phyloP scores from a whole-genome alignment of 2,888 invertebrate genomes.

The Drosophila robusta region DNA sequence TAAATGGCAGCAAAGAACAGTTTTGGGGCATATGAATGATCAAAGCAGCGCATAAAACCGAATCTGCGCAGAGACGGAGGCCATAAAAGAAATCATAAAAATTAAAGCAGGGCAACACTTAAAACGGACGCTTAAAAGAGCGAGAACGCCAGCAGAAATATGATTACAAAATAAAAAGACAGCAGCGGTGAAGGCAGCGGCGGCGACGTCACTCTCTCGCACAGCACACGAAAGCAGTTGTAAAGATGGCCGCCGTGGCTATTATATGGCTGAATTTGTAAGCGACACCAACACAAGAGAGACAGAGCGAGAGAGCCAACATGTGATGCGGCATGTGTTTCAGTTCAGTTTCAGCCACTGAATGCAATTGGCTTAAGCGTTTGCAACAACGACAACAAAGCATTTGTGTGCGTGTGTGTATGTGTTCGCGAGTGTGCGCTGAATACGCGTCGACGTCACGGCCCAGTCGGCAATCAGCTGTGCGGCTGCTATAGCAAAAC shows the following conservation, averaged over 20 bases:
- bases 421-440: slow-evolving; percentile 37
- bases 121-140: slow-evolving; percentile 52
- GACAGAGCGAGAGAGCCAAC: slow-evolving; percentile 34
- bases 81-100: slow-evolving; percentile 68
- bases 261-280: slow-evolving; percentile 75
- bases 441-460: slow-evolving; percentile 64
- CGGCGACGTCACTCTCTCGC: slow-evolving; percentile 40
- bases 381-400: slow-evolving; percentile 53
- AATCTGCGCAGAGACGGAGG: slow-evolving; percentile 47
- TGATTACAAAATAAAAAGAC: slow-evolving; percentile 71
- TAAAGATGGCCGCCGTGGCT: slow-evolving; percentile 78
- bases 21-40: slow-evolving; percentile 50
- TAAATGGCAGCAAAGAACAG: slow-evolving; percentile 31
- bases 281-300: slow-evolving; percentile 51
- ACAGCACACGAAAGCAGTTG: slow-evolving; percentile 64
- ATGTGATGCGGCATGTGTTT: slow-evolving; percentile 61
- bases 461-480: slow-evolving; percentile 67
- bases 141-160: slow-evolving; percentile 51
- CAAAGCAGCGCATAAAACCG: slow-evolving; percentile 53
- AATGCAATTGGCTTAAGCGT: slow-evolving; percentile 79
- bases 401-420: not conserved
- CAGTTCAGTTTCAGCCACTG: slow-evolving; percentile 48
- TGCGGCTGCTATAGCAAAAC: slow-evolving; percentile 50
- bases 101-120: slow-evolving; percentile 74
- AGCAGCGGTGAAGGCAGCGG: slow-evolving; percentile 17